Evolutionary conservation across 2,113 vertebrate genomes (phyloP).

Genomic region (Sceloporus undulatus): DNA sequence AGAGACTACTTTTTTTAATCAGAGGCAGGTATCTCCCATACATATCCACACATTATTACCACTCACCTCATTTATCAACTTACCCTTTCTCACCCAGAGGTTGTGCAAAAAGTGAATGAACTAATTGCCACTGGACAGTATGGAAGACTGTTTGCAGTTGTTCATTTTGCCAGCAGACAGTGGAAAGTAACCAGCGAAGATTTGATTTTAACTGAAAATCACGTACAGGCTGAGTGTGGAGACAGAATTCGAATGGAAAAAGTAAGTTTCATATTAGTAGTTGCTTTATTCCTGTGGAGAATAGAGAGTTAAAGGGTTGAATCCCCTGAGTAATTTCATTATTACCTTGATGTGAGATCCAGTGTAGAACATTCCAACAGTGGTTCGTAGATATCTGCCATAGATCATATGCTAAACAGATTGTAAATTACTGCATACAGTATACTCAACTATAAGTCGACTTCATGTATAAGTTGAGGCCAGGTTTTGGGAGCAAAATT

Average conservation of each 20-base stretch:
- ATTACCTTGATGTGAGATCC: not conserved
- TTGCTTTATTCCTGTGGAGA: not conserved
- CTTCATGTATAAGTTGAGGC: too few species aligned
- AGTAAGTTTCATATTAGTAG: conserved; percentile 68
- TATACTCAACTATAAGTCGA: too few species aligned
- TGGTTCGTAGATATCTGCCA: not conserved
- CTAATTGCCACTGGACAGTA: conserved; percentile 74
- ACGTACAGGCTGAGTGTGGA: conserved; percentile 82
- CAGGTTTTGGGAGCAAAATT: too few species aligned
- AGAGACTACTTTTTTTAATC: not conserved
- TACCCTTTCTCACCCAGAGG: conserved; percentile 67
- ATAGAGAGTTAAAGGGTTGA: too few species aligned
- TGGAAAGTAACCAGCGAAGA: conserved; percentile 90
- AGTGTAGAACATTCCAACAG: not conserved
- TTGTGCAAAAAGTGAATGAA: conserved; percentile 82
- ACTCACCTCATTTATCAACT: not conserved
- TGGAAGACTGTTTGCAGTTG: conserved; percentile 87
- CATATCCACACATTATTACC: not conserved
- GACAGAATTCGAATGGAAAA: conserved; percentile 88
- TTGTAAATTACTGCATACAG: too few species aligned
- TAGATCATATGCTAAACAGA: too few species aligned
- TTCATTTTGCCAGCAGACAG: conserved; percentile 89
- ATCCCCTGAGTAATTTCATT: not conserved
- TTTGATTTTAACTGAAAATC: conserved; percentile 84
- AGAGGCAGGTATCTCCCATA: not conserved